phyloP scores from a whole-genome alignment of 1,140 invertebrate genomes.

The Carcinoscorpius rotundicauda region DNA sequence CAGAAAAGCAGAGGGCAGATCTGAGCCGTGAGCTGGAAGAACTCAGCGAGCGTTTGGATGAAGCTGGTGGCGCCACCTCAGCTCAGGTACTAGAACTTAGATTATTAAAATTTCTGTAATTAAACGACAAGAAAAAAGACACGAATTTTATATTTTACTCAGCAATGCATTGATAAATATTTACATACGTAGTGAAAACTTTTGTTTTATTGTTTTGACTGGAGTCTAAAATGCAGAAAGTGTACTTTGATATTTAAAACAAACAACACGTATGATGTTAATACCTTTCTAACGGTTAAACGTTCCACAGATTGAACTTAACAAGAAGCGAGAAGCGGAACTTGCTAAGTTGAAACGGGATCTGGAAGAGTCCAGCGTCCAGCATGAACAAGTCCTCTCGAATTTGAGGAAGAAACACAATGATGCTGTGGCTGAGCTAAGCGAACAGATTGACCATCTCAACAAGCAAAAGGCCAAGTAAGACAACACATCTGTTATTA shows the following conservation, averaged over 20 bases:
- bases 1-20: conserved; percentile 94
- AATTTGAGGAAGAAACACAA: conserved; percentile 98
- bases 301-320: conserved; percentile 64
- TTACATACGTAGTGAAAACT: too few relatives aligned
- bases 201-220: too few relatives aligned
- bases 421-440: conserved; percentile 94
- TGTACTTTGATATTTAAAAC: too few relatives aligned
- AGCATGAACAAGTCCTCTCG: conserved; percentile 89
- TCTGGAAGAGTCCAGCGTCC: conserved; percentile 95
- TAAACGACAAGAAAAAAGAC: too few relatives aligned
- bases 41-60: conserved; percentile 90
- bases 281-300: not conserved
- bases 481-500: conserved; percentile 35
- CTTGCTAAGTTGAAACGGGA: conserved; percentile 94
- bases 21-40: conserved; percentile 93
- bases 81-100: conserved; percentile 38
- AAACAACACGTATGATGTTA: too few relatives aligned
- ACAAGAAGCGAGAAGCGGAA: conserved; percentile 98
- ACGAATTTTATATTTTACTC: too few relatives aligned
- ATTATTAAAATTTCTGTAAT: too few relatives aligned
- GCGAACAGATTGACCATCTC: conserved; percentile 97
- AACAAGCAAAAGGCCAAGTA: conserved; percentile 98
- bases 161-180: too few relatives aligned
- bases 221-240: too few relatives aligned
- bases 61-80: conserved; percentile 95